These are phyloP conservation scores for Scylla paramamosain DNA, from an alignment of 1,140 invertebrate species.

Conservation along the genomic window DNA sequence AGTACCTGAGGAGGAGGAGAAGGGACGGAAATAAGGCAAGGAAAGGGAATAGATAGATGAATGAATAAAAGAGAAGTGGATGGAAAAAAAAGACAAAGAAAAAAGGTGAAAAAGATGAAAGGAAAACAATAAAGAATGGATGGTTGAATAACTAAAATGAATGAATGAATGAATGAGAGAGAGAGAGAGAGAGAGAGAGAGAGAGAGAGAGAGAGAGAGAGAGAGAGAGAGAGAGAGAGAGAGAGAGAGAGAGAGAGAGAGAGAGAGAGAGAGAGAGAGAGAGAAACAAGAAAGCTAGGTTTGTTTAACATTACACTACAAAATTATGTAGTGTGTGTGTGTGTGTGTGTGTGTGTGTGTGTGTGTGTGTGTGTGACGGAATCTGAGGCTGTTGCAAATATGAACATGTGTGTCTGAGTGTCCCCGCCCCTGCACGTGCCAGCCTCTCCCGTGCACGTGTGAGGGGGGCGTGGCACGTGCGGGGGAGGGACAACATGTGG, in stretches of 20 bases:
- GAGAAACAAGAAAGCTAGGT: not conserved
- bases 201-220: not conserved
- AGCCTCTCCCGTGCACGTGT: not conserved
- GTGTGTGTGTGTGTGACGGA: too few species aligned
- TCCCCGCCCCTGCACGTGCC: not conserved
- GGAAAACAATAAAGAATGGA: not conserved
- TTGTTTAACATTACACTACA: not conserved
- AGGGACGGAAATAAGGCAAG: too few species aligned
- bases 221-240: not conserved
- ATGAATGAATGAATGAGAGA: not conserved
- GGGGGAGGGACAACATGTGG: not conserved
- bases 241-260: not conserved
- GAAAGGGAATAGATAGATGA: not conserved
- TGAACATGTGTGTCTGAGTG: not conserved
- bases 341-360: too few species aligned
- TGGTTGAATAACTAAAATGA: not conserved
- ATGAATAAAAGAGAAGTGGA: not conserved
- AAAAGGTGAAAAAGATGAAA: too few species aligned
- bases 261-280: not conserved
- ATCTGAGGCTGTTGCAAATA: too few species aligned
- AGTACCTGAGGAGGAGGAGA: too few species aligned
- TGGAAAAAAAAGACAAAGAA: not conserved
- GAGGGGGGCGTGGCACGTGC: not conserved
- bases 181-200: not conserved
- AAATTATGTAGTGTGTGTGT: not conserved